These are phyloP conservation scores for Helarctos malayanus DNA, from an alignment of 2,797 vertebrate species.

Conservation along the genomic window DNA sequence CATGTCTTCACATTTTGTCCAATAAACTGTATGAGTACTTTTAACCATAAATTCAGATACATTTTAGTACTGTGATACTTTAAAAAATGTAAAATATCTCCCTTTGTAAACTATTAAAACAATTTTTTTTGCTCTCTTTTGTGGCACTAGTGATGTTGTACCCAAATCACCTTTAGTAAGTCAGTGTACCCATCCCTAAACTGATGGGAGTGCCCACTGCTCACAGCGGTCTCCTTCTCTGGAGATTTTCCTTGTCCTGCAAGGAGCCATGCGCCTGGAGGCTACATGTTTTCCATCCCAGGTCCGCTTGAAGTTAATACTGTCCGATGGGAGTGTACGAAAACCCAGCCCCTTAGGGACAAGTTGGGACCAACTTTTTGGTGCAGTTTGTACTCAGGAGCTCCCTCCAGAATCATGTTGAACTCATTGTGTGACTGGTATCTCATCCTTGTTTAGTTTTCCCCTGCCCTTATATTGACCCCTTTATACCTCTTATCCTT, in stretches of 20 bases:
- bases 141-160: background rate
- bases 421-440: background rate
- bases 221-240: background rate
- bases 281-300: background rate
- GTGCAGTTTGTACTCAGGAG: background rate
- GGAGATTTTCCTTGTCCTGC: background rate
- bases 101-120: background rate
- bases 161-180: background rate
- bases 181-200: background rate
- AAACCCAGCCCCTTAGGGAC: background rate
- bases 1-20: slow-evolving; percentile 45
- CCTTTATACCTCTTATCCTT: background rate
- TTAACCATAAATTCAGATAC: background rate
- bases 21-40: background rate
- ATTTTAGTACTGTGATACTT: slow-evolving; percentile 1
- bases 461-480: background rate
- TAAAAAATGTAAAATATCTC: background rate
- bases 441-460: background rate
- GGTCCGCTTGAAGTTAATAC: background rate
- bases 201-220: background rate
- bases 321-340: background rate
- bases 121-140: background rate
- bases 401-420: background rate
- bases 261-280: background rate
- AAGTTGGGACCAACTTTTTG: background rate